Evolutionary conservation across 2,113 vertebrate species (phyloP).

Genomic region (Scalopus aquaticus): DNA sequence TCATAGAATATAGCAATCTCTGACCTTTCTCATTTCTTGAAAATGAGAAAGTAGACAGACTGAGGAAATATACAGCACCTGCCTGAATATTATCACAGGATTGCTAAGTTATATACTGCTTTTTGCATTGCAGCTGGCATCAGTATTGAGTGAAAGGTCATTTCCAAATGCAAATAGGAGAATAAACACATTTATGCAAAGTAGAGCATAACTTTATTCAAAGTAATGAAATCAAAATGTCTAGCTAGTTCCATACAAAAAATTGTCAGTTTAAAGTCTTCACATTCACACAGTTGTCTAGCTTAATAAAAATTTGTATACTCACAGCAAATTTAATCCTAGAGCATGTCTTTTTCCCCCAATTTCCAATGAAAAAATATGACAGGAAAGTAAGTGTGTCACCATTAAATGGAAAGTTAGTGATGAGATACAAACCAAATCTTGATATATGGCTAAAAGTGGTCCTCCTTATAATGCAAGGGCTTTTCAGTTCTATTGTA

Average conservation of each 20-base stretch:
- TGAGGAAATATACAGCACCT: conserved; percentile 51
- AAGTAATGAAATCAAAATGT: conserved; percentile 67
- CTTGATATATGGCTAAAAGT: conserved; percentile 15
- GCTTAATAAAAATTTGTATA: conserved; percentile 71
- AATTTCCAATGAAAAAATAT: conserved; percentile 59
- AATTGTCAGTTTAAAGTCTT: conserved; percentile 56
- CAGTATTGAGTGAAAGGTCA: conserved; percentile 69
- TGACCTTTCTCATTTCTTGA: conserved; percentile 69
- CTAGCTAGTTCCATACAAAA: conserved; percentile 52
- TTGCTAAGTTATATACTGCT: conserved; percentile 51
- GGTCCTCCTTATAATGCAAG: not conserved
- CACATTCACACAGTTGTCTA: conserved; percentile 35
- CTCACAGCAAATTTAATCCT: conserved; percentile 59
- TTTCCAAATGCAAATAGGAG: conserved; percentile 69
- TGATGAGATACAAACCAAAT: conserved; percentile 34
- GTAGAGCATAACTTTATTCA: conserved; percentile 54
- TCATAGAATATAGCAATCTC: conserved; percentile 45
- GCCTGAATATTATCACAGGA: conserved; percentile 38
- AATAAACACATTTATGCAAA: conserved; percentile 73
- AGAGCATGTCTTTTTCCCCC: conserved; percentile 16
- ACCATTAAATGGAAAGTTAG: conserved; percentile 26
- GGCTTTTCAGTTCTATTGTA: not conserved
- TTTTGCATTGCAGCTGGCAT: conserved; percentile 49
- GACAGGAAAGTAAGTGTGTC: conserved; percentile 56
- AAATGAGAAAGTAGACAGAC: conserved; percentile 63